Evolutionary conservation across 2,888 invertebrate species (phyloP).

Genomic region (Deilephila porcellus): DNA sequence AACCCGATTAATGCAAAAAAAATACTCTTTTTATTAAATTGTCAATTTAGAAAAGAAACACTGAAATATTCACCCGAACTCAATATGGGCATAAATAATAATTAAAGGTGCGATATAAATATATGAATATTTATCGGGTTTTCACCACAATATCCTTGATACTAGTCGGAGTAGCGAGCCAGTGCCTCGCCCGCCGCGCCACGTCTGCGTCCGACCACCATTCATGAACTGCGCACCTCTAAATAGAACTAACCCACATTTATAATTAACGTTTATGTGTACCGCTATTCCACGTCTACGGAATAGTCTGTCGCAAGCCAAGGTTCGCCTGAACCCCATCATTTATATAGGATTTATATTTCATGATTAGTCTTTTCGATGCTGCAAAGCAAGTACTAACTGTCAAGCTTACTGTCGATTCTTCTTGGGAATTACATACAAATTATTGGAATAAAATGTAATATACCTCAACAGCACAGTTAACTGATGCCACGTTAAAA

Average conservation of each 20-base stretch:
- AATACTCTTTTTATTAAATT: too few relatives aligned
- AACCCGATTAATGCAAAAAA: too few relatives aligned
- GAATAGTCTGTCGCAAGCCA: constrained; percentile 15
- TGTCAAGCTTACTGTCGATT: background rate
- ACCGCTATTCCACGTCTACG: constrained; percentile 19
- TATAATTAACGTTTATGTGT: constrained; percentile 21
- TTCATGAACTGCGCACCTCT: constrained; percentile 31
- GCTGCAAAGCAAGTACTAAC: background rate
- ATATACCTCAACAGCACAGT: too few relatives aligned
- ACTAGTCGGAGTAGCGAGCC: background rate
- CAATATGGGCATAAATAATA: too few relatives aligned
- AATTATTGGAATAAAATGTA: too few relatives aligned
- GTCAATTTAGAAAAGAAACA: too few relatives aligned
- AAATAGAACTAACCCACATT: constrained; percentile 33
- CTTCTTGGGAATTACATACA: too few relatives aligned
- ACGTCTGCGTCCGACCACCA: constrained; percentile 26
- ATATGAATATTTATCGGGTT: background rate
- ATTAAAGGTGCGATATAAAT: too few relatives aligned
- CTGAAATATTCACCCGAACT: too few relatives aligned
- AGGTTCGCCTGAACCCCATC: background rate
- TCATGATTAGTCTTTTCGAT: background rate
- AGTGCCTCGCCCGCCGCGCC: constrained; percentile 29
- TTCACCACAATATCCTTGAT: background rate
- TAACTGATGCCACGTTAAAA: too few relatives aligned
- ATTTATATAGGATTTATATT: background rate